Evolutionary conservation across 2,797 vertebrate species (phyloP).

Genomic region (Poeciliopsis presidionis): DNA sequence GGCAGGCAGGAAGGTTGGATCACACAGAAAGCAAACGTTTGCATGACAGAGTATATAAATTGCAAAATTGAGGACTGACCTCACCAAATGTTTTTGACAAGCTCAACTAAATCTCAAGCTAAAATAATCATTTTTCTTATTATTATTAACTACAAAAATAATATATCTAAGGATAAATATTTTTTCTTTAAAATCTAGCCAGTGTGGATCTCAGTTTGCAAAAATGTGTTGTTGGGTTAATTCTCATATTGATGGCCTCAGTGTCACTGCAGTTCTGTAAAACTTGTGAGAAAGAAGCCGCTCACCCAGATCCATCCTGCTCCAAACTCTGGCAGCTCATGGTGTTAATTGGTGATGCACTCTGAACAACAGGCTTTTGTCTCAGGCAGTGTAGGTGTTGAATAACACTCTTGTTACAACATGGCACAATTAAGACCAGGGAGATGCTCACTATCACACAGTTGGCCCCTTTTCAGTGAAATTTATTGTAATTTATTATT

Average conservation of each 20-base stretch:
- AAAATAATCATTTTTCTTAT: too few species aligned
- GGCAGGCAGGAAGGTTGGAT: conserved; percentile 7
- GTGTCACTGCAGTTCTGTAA: background rate
- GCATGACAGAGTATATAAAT: conserved; percentile 13
- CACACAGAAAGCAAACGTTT: conserved; percentile 18
- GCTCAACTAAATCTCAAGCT: background rate
- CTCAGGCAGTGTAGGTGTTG: background rate
- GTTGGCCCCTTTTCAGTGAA: background rate
- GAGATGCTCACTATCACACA: background rate
- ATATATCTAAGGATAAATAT: too few species aligned
- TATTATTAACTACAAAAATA: background rate
- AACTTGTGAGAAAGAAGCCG: background rate
- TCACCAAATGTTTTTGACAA: background rate
- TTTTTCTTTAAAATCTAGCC: background rate
- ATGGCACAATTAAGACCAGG: background rate
- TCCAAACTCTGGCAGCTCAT: background rate
- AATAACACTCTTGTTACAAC: background rate
- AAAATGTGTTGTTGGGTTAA: background rate
- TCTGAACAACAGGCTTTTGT: conserved; percentile 1
- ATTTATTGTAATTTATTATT: too few species aligned
- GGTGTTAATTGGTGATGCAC: background rate
- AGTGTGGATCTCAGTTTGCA: background rate
- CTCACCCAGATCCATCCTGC: background rate
- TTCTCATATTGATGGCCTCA: background rate
- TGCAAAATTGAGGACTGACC: background rate